Base-by-base conservation (phyloP, 2,888 invertebrate genomes). In the Scaptomyza reducta region DNA sequence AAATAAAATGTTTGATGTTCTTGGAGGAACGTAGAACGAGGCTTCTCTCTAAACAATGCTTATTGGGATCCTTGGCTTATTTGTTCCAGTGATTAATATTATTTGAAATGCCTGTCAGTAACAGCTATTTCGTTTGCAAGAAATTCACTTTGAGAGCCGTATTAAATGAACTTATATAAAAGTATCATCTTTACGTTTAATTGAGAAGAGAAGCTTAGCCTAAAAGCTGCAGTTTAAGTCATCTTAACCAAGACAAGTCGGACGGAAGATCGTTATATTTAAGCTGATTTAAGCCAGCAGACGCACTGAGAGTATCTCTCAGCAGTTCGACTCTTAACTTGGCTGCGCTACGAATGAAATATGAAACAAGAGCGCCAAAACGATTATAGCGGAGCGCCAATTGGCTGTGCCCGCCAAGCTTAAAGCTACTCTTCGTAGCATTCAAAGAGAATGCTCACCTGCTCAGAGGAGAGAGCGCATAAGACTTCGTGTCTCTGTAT, bases 401-500 rank as follows among this genome's bases (percentile, higher is more conserved):
- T 62, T 57, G 63, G 73, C 55, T 51, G n/a, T 25, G 27, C 40
- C 40, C 41, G 11, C 1, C 35, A 58, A 40, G 49, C 60, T 61
- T 67, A 18, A 78, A 81, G 67, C 67, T 76, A 35, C 80, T 83
- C 86, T 83, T 87, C 45, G 11, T 2, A 11, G 5, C 16, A 44
- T 42, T n/a, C 40, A 45, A 81, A 84, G 87, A 82, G 81, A 70
- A 56, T 60, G 76, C 79, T 81, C 79, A 87, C 85, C 87, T 81
- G 85, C 78, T 62, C 11, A 16, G 16, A 33, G 14, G 29, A 35
- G 53, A 79, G 64, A 56, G 55, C 14, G 4, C 25, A 18, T 22
- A 6, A 29, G 13, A 16, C 74, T 71, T 62, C 31, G 56, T 57
- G 31, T 56, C 40, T 61, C 54, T 44, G 58, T 11, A 10, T 44